Base-by-base conservation (phyloP, 2,888 invertebrate genomes). In the Thecophora atra region DNA sequence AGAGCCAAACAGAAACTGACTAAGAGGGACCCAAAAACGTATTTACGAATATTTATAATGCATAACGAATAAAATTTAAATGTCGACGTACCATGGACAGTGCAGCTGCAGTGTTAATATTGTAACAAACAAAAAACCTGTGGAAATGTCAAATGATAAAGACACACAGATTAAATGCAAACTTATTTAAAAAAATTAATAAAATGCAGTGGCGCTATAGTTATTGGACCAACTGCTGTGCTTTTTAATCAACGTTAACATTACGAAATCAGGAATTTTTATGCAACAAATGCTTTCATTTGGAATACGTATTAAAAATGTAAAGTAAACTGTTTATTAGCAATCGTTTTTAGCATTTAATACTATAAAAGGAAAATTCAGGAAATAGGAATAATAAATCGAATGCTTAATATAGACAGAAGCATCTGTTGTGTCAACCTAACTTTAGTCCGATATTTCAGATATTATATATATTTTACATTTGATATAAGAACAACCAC, bases 391-490 rank as follows among this genome's bases (percentile, higher is more conserved):
- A 37, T 37, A 37, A 37, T 37, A 37, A 37, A 51, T 58, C 26
- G 44, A 58, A 68, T 68, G 42, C n/a, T 15, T 26, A 44, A 68
- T n/a, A 58, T 58, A 68, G 58, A 58, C 58, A 68, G 58, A 56
- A 68, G 68, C 37, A 37, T 8, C 13, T 56, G 17, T 56, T 13
- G 37, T 37, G 54, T 37, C 67, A 21, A 24, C 42, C 54, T 64
- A 15, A 56, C 6, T 63, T 30, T 24, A 56, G 54, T 56, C 21
- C 24, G 67, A 21, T 37, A 37, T 37, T 37, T 37, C 37, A 37
- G 11, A 37, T 37, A 37, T 11, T n/a, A 8, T 30, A 30, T 8
- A 2, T 37, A 37, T 11, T 21, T 37, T 30, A 37, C 37, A 37
- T 8, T 37, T 37, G 11, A 6, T 37, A 37, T 11, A 37, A 37